phyloP scores from a whole-genome alignment of 37 sponge, comb jelly and placozoan genomes.

The Theonella swinhoei region DNA sequence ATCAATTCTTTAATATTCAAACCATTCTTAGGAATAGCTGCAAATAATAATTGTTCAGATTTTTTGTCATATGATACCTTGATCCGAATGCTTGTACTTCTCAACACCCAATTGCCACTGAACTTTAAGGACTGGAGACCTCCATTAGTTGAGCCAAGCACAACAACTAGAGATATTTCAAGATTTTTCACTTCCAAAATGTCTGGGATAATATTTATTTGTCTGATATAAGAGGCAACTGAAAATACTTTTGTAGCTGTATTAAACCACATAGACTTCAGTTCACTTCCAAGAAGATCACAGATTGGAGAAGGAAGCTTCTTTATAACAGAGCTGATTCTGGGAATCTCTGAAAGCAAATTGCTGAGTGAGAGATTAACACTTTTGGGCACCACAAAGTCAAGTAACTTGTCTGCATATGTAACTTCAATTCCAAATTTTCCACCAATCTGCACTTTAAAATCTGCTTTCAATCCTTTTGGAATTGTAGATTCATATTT shows the following conservation, averaged over 20 bases:
- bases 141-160: neutral
- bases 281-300: neutral
- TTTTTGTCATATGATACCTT: neutral
- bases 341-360: neutral
- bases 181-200: neutral
- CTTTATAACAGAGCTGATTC: neutral
- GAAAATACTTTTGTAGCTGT: neutral
- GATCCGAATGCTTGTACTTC: neutral
- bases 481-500: neutral
- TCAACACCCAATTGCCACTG: neutral
- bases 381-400: neutral
- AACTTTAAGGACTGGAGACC: neutral
- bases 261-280: neutral
- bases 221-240: neutral
- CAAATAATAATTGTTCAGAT: neutral
- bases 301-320: neutral
- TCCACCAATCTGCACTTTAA: neutral
- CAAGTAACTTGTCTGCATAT: neutral
- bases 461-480: neutral
- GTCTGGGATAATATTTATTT: neutral
- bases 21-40: neutral
- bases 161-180: neutral
- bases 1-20: too few species aligned
- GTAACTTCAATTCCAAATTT: neutral
- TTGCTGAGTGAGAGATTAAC: neutral